Conservation (phyloP, 2,888 invertebrate species). For the Latrodectus hesperus region DNA sequence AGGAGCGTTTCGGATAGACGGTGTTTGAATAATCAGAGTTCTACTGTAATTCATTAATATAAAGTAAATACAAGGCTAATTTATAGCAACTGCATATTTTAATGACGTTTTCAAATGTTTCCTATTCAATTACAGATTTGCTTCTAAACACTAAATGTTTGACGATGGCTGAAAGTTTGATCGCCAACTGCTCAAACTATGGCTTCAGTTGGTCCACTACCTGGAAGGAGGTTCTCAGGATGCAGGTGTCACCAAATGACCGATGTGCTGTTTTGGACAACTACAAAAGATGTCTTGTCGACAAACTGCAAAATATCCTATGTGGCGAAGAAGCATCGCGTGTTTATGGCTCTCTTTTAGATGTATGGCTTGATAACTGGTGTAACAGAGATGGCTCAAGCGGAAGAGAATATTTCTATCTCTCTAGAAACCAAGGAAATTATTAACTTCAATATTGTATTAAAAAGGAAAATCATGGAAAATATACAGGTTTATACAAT, state of each 20-base stretch:
- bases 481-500: too few relatives aligned
- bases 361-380: slow-evolving; percentile 54
- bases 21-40: too few relatives aligned
- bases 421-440: too few relatives aligned
- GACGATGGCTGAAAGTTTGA: not conserved
- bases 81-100: too few relatives aligned
- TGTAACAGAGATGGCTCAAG: slow-evolving; percentile 18
- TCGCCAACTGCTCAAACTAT: slow-evolving; percentile 7
- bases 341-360: slow-evolving; percentile 31
- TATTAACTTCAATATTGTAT: too few relatives aligned
- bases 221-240: slow-evolving; percentile 37
- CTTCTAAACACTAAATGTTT: slow-evolving; percentile 28
- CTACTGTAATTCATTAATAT: too few relatives aligned
- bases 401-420: too few relatives aligned
- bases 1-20: too few relatives aligned
- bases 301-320: not conserved
- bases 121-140: slow-evolving; percentile 27
- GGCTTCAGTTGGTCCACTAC: slow-evolving; percentile 39
- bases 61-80: too few relatives aligned
- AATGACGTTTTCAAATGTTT: not conserved
- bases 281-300: slow-evolving; percentile 24
- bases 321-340: slow-evolving; percentile 38
- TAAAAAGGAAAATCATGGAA: too few relatives aligned
- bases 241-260: slow-evolving; percentile 42
- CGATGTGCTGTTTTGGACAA: not conserved